A percentile compares a stretch with the other conserved stretches of the same genome.
phyloP scores from a whole-genome alignment of 2,113 vertebrate genomes.

The Petrocephalus microphthalmus region DNA sequence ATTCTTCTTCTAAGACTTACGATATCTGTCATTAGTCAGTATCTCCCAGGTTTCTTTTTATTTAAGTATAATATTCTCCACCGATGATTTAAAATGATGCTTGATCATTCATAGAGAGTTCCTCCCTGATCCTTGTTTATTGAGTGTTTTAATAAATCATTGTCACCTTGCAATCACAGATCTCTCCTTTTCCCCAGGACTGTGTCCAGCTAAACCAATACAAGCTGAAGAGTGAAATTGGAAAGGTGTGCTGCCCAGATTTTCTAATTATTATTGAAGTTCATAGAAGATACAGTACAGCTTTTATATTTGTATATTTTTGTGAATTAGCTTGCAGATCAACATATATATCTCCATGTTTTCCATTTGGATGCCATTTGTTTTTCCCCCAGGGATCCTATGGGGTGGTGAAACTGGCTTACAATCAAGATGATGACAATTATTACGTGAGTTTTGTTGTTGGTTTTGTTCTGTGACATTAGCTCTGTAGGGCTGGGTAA shows the following conservation, averaged over 20 bases:
- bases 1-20: too few species aligned
- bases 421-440: conserved; percentile 82
- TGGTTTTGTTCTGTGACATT: not conserved
- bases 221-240: conserved; percentile 83
- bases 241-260: conserved; percentile 68
- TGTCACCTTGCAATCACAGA: not conserved
- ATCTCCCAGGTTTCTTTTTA: not conserved
- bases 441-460: conserved; percentile 73
- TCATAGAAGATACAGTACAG: not conserved
- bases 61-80: not conserved
- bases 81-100: not conserved
- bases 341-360: not conserved
- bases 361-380: conserved; percentile 7
- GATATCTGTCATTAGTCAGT: too few species aligned
- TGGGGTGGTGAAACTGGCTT: conserved; percentile 86
- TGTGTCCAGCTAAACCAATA: conserved; percentile 92
- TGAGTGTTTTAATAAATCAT: not conserved
- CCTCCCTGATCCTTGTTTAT: not conserved
- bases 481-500: not conserved
- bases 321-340: not conserved
- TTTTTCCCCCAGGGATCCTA: conserved; percentile 77
- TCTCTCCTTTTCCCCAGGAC: conserved; percentile 59
- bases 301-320: not conserved
- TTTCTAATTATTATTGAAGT: not conserved
- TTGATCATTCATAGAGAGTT: not conserved